Base-by-base conservation (phyloP, 2,113 vertebrate genomes). In the Ramphastos sulfuratus region DNA sequence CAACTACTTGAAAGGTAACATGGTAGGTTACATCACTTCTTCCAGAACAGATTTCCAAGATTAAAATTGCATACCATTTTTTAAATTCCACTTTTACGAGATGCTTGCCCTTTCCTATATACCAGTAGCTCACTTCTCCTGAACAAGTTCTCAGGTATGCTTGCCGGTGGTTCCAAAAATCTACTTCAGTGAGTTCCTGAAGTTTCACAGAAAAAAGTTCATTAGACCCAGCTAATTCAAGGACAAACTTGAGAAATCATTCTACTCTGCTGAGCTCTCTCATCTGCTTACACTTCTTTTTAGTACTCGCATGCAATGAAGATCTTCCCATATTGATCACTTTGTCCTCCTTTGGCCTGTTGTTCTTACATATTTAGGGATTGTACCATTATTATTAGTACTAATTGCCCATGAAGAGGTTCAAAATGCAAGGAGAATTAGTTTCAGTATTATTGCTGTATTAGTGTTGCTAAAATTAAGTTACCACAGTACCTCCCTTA, bases 261-360 rank as follows among this genome's bases (percentile, higher is more conserved):
- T n/a, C n/a, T n/a, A n/a, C n/a, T n/a, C n/a, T n/a, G n/a, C n/a
- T n/a, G n/a, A n/a, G n/a, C n/a, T n/a, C 69, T 69, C 44, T 46
- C 10, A 60, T 30, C 30, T 44, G 69, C 59, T 79, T 82, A 44
- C 12, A 52, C 12, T 73, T 67, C 21, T 18, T 77, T 78, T 50
- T 48, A 9, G 4, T 30, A 70, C n/a, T 70, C 31, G 8, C 24
- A 59, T 7, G 81, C 58, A 71, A 24, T 35, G 15, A 77, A 87
- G 55, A 39, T 24, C 24, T 13, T 35, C 14, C 0, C 2, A 10
- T 55, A 77, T 5, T 0, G 2, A 73, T 50, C 31, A 65, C 7
- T 30, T 76, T 16, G 64, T 9, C 4, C 15, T 79, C 15, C 12
- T 23, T 54, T 15, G 54, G 12, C 12, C 44, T 76, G 15, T 17